Evolutionary conservation across 1,140 invertebrate species (phyloP).

Genomic region (Cylas formicarius): DNA sequence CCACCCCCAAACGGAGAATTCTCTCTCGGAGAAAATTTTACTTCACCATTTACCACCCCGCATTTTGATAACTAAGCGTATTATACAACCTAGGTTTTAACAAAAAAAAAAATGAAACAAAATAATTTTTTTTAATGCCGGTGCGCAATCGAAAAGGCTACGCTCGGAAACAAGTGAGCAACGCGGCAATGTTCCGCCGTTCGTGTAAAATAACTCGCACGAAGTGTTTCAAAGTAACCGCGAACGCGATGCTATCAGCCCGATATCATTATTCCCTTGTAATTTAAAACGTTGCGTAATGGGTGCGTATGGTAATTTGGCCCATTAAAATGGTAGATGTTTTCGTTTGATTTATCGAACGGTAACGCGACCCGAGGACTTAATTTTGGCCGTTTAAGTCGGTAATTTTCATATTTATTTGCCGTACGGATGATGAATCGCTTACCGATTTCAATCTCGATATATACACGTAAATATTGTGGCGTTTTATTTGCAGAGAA

Average conservation of each 20-base stretch:
- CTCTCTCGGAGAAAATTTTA: too few species aligned
- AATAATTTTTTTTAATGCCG: too few species aligned
- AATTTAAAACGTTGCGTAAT: slow-evolving; percentile 32
- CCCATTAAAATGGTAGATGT: slow-evolving; percentile 25
- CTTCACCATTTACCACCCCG: too few species aligned
- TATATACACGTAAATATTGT: slow-evolving; percentile 11
- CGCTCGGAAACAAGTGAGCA: too few species aligned
- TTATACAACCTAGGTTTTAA: too few species aligned
- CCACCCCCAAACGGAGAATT: too few species aligned
- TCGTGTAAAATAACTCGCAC: too few species aligned
- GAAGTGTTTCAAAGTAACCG: slow-evolving; percentile 15
- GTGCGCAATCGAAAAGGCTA: too few species aligned
- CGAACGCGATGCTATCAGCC: slow-evolving; percentile 28
- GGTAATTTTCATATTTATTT: too few species aligned
- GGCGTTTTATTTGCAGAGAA: slow-evolving; percentile 15
- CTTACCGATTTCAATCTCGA: slow-evolving; percentile 17
- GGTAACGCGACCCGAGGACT: slow-evolving; percentile 13
- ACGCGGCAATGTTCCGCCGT: too few species aligned
- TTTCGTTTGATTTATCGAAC: slow-evolving; percentile 29
- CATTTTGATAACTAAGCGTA: too few species aligned
- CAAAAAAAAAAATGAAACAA: too few species aligned
- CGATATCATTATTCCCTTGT: slow-evolving; percentile 31
- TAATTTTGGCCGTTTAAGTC: slow-evolving; percentile 13
- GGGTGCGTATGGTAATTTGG: slow-evolving; percentile 31
- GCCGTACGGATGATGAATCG: slow-evolving; percentile 13